Base-by-base conservation (phyloP, 2,113 vertebrate genomes). In the Zosterops pallidus region DNA sequence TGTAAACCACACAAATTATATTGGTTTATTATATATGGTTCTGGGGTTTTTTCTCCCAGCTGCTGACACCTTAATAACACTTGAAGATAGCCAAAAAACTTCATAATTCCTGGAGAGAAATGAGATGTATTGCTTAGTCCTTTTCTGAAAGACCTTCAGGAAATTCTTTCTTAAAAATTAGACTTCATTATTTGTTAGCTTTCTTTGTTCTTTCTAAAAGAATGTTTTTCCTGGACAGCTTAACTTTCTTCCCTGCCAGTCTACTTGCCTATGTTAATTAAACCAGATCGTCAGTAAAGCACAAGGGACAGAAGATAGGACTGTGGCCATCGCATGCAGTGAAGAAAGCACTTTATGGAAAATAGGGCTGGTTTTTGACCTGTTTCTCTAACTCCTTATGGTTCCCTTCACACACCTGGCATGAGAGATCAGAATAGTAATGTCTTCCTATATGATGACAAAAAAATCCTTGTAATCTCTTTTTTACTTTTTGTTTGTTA, bases 11-110 rank as follows among this genome's bases (percentile, higher is more conserved):
- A 74, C 5, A 92, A 67, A 42, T 49, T 44, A 70, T 89, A 78
- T 93, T 79, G 85, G 39, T 81, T 21, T 86, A 67, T 22, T 85
- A 39, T 37, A 76, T 92, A 70, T 77, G 24, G 39, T 64, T 71
- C 28, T 71, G 28, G 4, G 2, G 19, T n/a, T 59, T 80, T 78
- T 83, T 8, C 6, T 64, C 4, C 24, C n/a, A 95, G 67, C 55
- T 95, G 67, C 59, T 88, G 92, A 86, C 79, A 88, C 41, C 37
- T 85, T 91, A 91, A 83, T 88, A 82, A 69, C 50, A 86, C 35
- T 69, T 62, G 39, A 80, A 79, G 88, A 83, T 9, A 62, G 23
- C 41, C 57, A 68, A 87, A 86, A 33, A 20, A 5, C 23, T 79
- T 96, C 18, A 28, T 84, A 62, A 56, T 62, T 94, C 55, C 42